Evolutionary conservation across 23 tunicate species (phyloP), one percentile per base, ranked within the genome.

Genomic region (Halocynthia aurantium): DNA sequence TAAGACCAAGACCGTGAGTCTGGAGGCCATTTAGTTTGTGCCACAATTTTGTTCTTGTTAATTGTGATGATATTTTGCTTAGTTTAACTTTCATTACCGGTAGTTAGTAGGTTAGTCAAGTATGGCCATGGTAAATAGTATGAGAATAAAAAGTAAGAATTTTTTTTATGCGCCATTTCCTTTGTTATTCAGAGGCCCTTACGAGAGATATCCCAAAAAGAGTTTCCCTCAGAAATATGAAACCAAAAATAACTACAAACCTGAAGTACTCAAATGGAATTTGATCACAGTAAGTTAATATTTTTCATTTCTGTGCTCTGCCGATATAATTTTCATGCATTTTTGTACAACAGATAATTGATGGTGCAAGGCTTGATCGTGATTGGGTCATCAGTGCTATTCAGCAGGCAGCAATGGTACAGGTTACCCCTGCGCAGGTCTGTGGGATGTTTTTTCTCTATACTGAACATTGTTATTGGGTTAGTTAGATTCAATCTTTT

Each of bases 301-400:
- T 15, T n/a, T 13, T 15, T 4, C 17, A 13, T 58, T 1, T n/a
- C 2, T 58, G 4, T 13, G 63, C 44, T 31, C 44, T 31, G 44
- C 44, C 44, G 44, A 31, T 31, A 31, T 31, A 31, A 31, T 31
- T 31, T 31, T 31, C 4, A 31, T 31, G 44, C 44, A 9, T 54
- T 15, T 56, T 58, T 52, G 10, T 72, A 57, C 12, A 18, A 11
- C 69, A 83, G 87, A 58, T 84, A 57, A 50, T 77, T 22, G 51
- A 77, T 52, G 88, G 82, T 62, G 71, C 65, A 2, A 17, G 50
- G 52, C 53, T 69, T 10, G 88, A 84, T 52, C 73, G 70, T 77
- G 82, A 77, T 20, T 84, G 88, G 88, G 71, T 84, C 15, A 67
- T 50, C 15, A 78, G 71, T 7, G 83, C 82, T 52, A 77, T 84